Conservation (phyloP, 2,797 vertebrate species). For the Spinus pinus region DNA sequence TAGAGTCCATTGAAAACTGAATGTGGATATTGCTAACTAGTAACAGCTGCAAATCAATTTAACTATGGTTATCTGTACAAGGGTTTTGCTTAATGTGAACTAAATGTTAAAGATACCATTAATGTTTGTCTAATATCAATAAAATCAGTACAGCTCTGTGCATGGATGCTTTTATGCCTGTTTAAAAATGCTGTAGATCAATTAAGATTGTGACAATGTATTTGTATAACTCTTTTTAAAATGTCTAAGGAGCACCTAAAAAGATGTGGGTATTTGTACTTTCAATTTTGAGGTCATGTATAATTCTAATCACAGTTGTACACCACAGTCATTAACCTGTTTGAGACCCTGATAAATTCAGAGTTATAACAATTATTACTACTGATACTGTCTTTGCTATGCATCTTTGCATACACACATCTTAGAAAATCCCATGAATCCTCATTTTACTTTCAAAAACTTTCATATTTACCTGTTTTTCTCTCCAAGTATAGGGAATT, state of each 20-base stretch:
- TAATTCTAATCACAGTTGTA: background rate
- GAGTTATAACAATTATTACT: background rate
- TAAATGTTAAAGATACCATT: background rate
- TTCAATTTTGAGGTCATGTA: background rate
- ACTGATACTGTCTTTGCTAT: background rate
- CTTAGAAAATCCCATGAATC: background rate
- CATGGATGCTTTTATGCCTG: background rate
- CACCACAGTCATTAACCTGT: background rate
- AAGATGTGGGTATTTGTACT: background rate
- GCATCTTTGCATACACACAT: background rate
- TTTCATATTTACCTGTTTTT: background rate
- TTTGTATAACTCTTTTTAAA: background rate
- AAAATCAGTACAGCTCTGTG: background rate
- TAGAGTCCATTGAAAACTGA: background rate
- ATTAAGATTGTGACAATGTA: background rate
- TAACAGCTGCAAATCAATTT: background rate
- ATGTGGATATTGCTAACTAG: background rate
- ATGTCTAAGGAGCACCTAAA: background rate
- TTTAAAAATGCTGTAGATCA: background rate
- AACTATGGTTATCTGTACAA: background rate
- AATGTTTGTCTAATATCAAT: background rate
- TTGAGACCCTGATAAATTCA: background rate
- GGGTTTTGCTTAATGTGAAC: background rate
- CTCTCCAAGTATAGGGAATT: background rate
- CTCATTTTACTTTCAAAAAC: constrained; percentile 9